Evolutionary conservation across 2,797 vertebrate species (phyloP), one percentile per base, ranked within the genome.

Genomic region (Syngnathus acus): DNA sequence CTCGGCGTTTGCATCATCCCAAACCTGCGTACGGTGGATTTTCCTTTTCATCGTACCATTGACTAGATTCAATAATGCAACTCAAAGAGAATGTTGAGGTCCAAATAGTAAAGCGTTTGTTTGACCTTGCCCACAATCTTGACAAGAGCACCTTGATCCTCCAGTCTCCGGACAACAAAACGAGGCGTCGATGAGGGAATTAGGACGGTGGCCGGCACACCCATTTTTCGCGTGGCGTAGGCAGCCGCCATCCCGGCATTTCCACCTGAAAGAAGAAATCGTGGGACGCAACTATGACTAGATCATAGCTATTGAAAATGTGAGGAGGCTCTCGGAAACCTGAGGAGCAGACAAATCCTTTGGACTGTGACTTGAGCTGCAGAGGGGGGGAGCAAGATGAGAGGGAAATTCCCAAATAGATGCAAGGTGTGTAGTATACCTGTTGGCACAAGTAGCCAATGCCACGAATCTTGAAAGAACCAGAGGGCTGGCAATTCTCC

Each of bases 401-500:
- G 19, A 39, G 9, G 2, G 1, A 43, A 21, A 14, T 32, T 51
- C 2, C 62, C 0, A 1, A 42, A 37, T 6, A 37, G 14, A 57
- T 57, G 23, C 13, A 57, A 57, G 8, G 62, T 2, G 9, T 32
- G n/a, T 26, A 4, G 26, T 32, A 13, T 62, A 99, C 97, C 90
- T 94, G 90, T 84, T 93, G 93, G 79, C 95, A 96, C 65, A 92
- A 87, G 65, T 92, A 90, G 37, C 96, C 95, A 0, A 99, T 92
- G 65, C 96, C 97, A 0, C 96, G 92, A 83, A 98, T 95, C 86
- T 98, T 98, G 86, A 96, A 98, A 76, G 95, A 98, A 6, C 95
- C 94, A 0, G 90, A 79, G 0, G 95, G 95, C 78, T 98, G 96
- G 0, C 91, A 75, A 0, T 93, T 98, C 77, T 99, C 97, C 84